Conservation (phyloP, 2,113 vertebrate genomes). For the Labeo catla region DNA sequence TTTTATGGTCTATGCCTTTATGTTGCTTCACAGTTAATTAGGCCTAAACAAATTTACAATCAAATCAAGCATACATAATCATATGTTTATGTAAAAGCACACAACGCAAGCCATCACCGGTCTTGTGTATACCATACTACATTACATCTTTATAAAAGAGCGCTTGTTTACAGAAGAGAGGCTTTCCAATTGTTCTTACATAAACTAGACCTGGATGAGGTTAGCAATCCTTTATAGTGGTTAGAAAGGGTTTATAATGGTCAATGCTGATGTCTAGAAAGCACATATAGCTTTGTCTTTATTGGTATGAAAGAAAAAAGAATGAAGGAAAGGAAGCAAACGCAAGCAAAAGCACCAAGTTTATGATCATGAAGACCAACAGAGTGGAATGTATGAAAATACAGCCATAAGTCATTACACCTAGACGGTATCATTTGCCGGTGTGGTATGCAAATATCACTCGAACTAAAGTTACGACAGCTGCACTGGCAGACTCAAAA, state of each 20-base stretch:
- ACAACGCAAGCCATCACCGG: background rate
- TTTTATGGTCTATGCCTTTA: background rate
- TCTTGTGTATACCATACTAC: background rate
- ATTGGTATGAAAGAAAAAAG: background rate
- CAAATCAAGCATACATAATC: background rate
- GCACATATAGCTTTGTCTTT: background rate
- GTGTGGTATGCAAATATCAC: conserved; percentile 30
- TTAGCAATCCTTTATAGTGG: background rate
- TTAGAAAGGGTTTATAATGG: conserved; percentile 4
- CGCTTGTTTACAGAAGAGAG: background rate
- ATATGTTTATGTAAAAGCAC: background rate
- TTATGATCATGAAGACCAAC: background rate
- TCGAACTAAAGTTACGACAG: background rate
- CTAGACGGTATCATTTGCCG: background rate
- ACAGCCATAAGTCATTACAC: conserved; percentile 21
- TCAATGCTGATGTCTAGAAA: background rate
- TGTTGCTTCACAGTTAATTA: background rate
- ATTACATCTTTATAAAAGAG: background rate
- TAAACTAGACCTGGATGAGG: background rate
- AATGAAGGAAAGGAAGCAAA: background rate
- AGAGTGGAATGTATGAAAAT: conserved; percentile 40
- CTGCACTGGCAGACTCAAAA: background rate
- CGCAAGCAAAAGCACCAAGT: background rate
- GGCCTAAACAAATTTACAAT: conserved; percentile 3
- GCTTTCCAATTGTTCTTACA: background rate